Conservation (phyloP, 2,888 invertebrate species). For the Torymus auratus region DNA sequence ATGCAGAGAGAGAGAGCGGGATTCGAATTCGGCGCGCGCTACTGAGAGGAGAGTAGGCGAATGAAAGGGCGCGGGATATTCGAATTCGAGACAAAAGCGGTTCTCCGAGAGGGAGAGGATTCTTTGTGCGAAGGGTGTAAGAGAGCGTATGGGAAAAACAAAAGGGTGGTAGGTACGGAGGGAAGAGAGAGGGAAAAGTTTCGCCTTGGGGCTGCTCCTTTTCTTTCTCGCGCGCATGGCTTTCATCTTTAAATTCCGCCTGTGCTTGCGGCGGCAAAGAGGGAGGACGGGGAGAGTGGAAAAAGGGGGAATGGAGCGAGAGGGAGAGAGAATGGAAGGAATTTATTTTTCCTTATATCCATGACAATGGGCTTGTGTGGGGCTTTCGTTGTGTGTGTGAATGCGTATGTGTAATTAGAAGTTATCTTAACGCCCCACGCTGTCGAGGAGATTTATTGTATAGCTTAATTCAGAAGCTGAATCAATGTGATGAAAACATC, state of each 20-base stretch:
- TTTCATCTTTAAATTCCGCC: conserved; percentile 23
- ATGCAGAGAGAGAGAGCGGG: conserved; percentile 5
- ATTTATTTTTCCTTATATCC: conserved; percentile 1
- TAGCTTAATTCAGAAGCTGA: too few relatives aligned
- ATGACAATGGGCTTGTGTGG: conserved; percentile 10
- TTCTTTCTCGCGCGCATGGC: neutral
- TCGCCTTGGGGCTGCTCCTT: neutral
- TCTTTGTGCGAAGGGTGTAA: conserved; percentile 16
- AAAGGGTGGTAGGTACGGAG: neutral
- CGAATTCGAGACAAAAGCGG: conserved; percentile 33
- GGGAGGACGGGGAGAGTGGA: neutral
- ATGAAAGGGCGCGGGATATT: conserved; percentile 4
- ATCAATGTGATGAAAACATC: too few relatives aligned
- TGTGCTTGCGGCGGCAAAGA: neutral
- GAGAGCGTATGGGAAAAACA: neutral
- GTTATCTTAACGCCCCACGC: too few relatives aligned
- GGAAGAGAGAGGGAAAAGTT: conserved; percentile 14
- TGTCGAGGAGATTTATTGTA: too few relatives aligned
- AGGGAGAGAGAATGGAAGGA: neutral
- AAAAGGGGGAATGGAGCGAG: neutral
- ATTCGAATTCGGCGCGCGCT: conserved; percentile 12
- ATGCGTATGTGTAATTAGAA: too few relatives aligned
- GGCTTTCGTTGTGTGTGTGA: neutral
- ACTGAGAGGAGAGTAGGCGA: neutral
- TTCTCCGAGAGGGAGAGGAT: neutral